phyloP scores from a whole-genome alignment of 2,888 invertebrate species.

The Hedya salicella region DNA sequence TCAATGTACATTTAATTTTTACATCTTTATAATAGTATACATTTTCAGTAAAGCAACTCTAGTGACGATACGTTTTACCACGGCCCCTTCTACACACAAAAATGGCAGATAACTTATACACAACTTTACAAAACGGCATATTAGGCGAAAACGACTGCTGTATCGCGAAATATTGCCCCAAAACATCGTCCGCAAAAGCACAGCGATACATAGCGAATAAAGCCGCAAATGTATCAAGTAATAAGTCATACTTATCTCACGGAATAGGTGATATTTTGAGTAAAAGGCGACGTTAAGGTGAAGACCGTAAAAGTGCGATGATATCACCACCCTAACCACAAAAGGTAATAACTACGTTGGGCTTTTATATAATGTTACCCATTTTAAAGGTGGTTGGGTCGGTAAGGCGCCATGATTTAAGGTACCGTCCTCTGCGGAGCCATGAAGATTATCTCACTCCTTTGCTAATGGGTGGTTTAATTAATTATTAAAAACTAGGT shows the following conservation, averaged over 20 bases:
- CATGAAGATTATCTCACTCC: conserved; percentile 74
- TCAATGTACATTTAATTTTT: no score
- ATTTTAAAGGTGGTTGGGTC: not conserved
- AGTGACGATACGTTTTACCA: no score
- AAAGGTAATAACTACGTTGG: conserved; percentile 2
- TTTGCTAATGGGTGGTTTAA: conserved; percentile 69
- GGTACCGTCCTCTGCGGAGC: conserved; percentile 61
- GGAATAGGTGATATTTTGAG: conserved; percentile 65
- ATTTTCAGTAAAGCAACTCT: no score
- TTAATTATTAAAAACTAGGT: conserved; percentile 72
- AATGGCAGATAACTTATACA: no score
- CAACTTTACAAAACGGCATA: not conserved
- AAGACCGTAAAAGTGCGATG: conserved; percentile 57
- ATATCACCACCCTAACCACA: conserved; percentile 47
- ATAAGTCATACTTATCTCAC: conserved; percentile 59
- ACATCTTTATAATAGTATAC: no score
- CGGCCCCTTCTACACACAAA: no score
- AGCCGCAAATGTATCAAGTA: conserved; percentile 7
- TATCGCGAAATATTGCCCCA: not conserved
- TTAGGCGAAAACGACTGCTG: not conserved
- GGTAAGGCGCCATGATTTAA: conserved; percentile 61
- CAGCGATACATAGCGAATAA: conserved; percentile 7
- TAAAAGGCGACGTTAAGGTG: conserved; percentile 61
- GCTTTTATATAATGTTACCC: not conserved
- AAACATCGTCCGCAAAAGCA: conserved; percentile 21